Evolutionary conservation across 1,140 invertebrate species (phyloP), one percentile per base, ranked within the genome.

Genomic region (Choristoneura fumiferana): DNA sequence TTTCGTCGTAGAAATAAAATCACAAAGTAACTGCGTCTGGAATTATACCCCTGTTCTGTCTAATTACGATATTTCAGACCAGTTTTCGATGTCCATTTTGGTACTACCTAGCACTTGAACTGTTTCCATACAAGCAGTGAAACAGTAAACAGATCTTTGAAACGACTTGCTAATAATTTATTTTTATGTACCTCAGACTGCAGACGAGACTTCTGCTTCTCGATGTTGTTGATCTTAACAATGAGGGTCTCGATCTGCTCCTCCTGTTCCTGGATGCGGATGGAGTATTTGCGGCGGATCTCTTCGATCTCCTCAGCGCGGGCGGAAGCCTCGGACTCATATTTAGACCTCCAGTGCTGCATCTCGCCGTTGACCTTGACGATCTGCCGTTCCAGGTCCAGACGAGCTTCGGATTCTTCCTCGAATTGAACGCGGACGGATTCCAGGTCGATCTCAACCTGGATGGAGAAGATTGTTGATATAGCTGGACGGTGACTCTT

Each of bases 161-260:
- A n/a, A n/a, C n/a, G n/a, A n/a, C n/a, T n/a, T n/a, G n/a, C n/a
- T n/a, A n/a, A n/a, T n/a, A n/a, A n/a, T n/a, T n/a, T n/a, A n/a
- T n/a, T n/a, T n/a, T n/a, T n/a, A n/a, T n/a, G n/a, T n/a, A 90
- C 96, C 92, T 99, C 98, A 71, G 96, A 97, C 90, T 98, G 96
- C 38, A 99, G 92, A 52, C 97, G 95, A 39, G 96, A 97, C 90
- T 99, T 99, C 81, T 97, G 97, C 89, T 99, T 98, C 89, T 98
- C 97, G 73, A 98, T 91, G 73, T 95, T 97, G 90, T 94, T 96
- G 87, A 97, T 94, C 91, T 98, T 98, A 62, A 96, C 96, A 67
- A 98, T 92, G 63, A 98, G 92, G 58, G 94, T 93, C 86, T 98
- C 97, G 76, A 98, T 97, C 81, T 98, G 97, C 90, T 98, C 97